Percentiles rank a stretch among this genome's conserved stretches.
phyloP scores from a whole-genome alignment of 2,113 vertebrate genomes.

The Merops nubicus region DNA sequence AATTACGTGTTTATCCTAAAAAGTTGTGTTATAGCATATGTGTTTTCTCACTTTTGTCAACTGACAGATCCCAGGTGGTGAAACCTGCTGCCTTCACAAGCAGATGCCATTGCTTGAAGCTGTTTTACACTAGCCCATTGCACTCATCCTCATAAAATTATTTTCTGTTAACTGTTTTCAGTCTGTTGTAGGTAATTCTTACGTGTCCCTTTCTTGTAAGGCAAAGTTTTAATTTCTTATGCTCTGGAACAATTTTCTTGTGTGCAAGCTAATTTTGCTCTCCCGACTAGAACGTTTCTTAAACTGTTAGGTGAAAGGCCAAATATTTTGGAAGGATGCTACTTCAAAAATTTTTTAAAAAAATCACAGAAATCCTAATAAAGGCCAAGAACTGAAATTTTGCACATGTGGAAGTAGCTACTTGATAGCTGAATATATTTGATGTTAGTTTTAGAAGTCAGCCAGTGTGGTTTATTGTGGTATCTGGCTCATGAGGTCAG shows the following conservation, averaged over 20 bases:
- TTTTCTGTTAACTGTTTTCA: neutral
- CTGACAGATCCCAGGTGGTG: neutral
- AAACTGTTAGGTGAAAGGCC: neutral
- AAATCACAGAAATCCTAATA: neutral
- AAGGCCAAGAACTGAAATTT: neutral
- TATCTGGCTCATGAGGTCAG: neutral
- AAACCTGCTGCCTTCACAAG: neutral
- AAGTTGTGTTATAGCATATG: neutral
- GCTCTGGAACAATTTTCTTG: neutral
- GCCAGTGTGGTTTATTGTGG: neutral
- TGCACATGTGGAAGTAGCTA: neutral
- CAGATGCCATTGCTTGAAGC: neutral
- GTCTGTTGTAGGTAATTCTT: neutral
- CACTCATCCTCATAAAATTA: neutral
- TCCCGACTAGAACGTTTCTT: neutral
- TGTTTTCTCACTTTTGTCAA: neutral
- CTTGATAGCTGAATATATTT: neutral
- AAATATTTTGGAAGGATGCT: neutral
- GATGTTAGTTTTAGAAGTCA: neutral
- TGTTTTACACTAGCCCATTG: neutral
- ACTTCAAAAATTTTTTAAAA: neutral
- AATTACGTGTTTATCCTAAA: neutral
- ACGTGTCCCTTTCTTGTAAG: neutral
- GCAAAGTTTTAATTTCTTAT: neutral
- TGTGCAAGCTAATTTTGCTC: neutral